These are phyloP conservation scores for Ophraella communa DNA, from an alignment of 2,888 invertebrate genomes.

Conservation along the genomic window DNA sequence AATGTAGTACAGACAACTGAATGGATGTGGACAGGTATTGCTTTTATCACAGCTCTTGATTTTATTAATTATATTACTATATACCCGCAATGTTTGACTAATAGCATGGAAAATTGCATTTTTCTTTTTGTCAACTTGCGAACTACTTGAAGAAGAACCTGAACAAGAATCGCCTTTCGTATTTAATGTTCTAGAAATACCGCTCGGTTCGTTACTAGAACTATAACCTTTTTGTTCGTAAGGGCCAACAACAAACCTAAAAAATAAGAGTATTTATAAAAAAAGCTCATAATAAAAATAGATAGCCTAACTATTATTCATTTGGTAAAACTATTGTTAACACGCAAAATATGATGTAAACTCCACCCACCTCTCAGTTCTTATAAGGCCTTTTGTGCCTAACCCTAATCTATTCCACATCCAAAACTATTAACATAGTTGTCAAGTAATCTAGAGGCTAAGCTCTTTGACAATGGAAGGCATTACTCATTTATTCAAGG, in stretches of 20 bases:
- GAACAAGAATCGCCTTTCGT: background rate
- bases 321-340: no score
- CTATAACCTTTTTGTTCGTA: constrained; percentile 64
- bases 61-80: constrained; percentile 60
- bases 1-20: constrained; percentile 68
- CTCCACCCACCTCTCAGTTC: no score
- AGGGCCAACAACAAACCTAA: constrained; percentile 68
- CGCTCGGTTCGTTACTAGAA: constrained; percentile 48
- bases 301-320: no score
- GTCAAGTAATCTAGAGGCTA: no score
- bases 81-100: constrained; percentile 58
- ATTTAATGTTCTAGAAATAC: constrained; percentile 43
- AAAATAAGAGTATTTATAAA: constrained; percentile 21
- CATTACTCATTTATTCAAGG: no score
- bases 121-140: constrained; percentile 47
- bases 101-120: constrained; percentile 56
- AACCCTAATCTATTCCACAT: no score
- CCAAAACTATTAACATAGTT: no score
- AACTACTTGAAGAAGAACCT: constrained; percentile 40
- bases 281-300: no score
- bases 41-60: constrained; percentile 63
- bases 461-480: no score
- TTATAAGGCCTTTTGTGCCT: no score
- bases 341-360: no score
- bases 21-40: constrained; percentile 67